A percentile compares a stretch with the other conserved stretches of the same genome.
phyloP scores from a whole-genome alignment of 2,888 invertebrate genomes.

The Pecten maximus region DNA sequence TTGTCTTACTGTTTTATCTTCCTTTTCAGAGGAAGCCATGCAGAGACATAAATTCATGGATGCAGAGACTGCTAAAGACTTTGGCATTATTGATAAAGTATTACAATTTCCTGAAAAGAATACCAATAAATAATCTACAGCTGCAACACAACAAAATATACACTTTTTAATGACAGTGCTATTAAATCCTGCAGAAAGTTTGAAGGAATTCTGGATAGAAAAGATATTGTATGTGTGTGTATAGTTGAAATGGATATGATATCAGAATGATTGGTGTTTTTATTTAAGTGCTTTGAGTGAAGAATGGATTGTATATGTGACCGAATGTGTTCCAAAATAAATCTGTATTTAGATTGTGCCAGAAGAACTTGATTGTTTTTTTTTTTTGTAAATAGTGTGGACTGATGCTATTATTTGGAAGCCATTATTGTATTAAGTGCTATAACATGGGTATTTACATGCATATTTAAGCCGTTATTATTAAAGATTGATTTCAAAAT shows the following conservation, averaged over 20 bases:
- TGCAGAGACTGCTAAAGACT: constrained; percentile 93
- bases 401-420: no score
- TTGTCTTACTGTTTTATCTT: constrained; percentile 45
- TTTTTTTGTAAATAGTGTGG: no score
- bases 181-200: no score
- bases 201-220: no score
- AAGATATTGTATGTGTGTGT: background rate
- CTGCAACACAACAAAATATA: no score
- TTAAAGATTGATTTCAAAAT: no score
- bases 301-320: background rate
- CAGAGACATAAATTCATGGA: constrained; percentile 98
- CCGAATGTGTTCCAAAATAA: background rate
- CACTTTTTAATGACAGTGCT: no score
- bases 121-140: background rate
- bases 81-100: constrained; percentile 97
- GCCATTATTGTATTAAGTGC: no score
- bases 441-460: no score
- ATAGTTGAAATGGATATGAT: background rate
- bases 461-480: no score
- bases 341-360: background rate
- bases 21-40: constrained; percentile 87
- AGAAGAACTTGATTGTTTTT: no score
- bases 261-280: background rate
- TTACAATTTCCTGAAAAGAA: constrained; percentile 88
- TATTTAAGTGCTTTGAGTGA: background rate